Evolutionary conservation across 2,113 vertebrate genomes (phyloP), one percentile per base, ranked within the genome.

Genomic region (Egretta garzetta): DNA sequence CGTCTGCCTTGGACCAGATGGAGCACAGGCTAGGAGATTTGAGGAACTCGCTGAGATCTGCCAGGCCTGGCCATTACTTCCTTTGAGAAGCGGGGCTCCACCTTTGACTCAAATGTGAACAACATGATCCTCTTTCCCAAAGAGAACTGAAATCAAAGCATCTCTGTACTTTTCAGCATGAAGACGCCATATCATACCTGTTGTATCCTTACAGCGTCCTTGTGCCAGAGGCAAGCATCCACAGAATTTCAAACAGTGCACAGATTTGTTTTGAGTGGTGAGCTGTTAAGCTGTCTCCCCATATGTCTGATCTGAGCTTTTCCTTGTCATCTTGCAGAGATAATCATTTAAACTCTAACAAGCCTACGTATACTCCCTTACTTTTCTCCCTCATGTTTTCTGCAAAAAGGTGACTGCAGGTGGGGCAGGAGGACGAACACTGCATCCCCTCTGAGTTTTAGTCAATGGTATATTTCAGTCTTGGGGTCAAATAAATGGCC

Each of bases 61-160:
- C 32, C 52, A 71, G 37, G 50, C 49, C 71, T 82, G 39, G 80
- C 27, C 35, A 47, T 71, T 50, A 47, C 49, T 75, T 94, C 60
- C 60, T 79, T 67, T 33, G 56, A 84, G 68, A 93, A 74, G 64
- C 28, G 30, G 50, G 20, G 73, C 60, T 86, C 91, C 64, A 72
- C 10, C 81, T 87, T 63, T 79, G 56, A 86, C 84, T 84, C 86
- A 89, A 16, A 84, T 86, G 53, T 37, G 47, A 91, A 77, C 3
- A 59, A 43, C 18, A 20, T 8, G 56, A 94, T 92, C 80, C 59
- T 93, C 64, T 92, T 96, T 88, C 76, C 64, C 76, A 89, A 59
- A 35, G n/a, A 84, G 88, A 95, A 88, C 47, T 66, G 82, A 88
- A 94, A 93, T 90, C 21, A 49, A 92, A 81, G 56, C 33, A 68